Base-by-base conservation (phyloP, 2,113 vertebrate genomes). In the Ariopsis seemanni region DNA sequence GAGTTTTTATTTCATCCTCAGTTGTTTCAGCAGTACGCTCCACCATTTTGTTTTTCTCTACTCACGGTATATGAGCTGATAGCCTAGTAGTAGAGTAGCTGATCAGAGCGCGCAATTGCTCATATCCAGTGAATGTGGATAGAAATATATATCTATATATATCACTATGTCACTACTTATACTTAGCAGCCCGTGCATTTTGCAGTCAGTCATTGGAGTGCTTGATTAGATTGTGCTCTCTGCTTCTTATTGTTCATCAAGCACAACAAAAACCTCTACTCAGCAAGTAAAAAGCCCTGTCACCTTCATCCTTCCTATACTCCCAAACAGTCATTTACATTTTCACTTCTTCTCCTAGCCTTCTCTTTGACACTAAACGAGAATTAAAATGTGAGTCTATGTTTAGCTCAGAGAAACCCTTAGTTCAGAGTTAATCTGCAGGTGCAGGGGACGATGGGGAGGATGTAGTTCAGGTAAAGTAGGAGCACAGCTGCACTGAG, bases 391-490 rank as follows among this genome's bases (percentile, higher is more conserved):
- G 50, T 1, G 53, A 80, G 82, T 84, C 82, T 75, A 87, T 65
- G 80, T 89, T 74, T 83, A 83, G 72, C 77, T 22, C 5, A 79
- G 18, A 79, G 58, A n/a, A 89, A 58, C 58, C 82, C 82, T 87
- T 25, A 25, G 48, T 85, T 84, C 27, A 5, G 34, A 83, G 80
- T 65, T 75, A 84, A 83, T 55, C 50, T 87, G 69, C 34, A 88
- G 87, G 82, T 88, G 87, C 78, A 34, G 42, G 42, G 74, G 58
- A 60, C 25, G 67, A 57, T 52, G 48, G 75, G n/a, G 22, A 62
- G 74, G 58, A 17, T 65, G 63, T 34, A 62, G 80, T 53, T 63
- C 85, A 71, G 85, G 79, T 81, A 86, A 75, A 83, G 58, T 60
- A 84, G 63, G 18, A 17, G 14, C 42, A 34, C 85, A 86, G 62